Evolutionary conservation across 2,797 vertebrate species (phyloP), one percentile per base, ranked within the genome.

Genomic region (Rhadinocentrus ornatus): DNA sequence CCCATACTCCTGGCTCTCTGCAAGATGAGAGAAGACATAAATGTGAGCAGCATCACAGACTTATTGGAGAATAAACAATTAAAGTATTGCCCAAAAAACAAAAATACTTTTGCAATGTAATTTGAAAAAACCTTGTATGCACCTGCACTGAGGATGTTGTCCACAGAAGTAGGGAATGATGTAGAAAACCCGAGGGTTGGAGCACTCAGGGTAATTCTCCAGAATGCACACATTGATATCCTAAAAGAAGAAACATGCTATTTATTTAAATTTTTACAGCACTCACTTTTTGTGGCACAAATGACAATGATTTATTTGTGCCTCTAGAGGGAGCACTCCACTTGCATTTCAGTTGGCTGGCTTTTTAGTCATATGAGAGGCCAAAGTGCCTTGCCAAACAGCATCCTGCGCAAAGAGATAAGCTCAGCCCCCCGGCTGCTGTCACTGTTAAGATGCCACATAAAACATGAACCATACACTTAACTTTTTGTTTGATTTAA

Each of bases 101-200:
- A 12, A 44, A 61, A 62, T 27, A 22, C 0, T 22, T 20, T 57
- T 61, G 27, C 44, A 1, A 10, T 20, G 6, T 3, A 46, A 20
- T 11, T 32, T 34, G 13, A 24, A 34, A n/a, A 50, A 56, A 18
- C 13, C 5, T 18, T 27, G 26, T 27, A 22, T 13, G 4, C 68
- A 99, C 98, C 98, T 98, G 97, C 98, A 99, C 89, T 96, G 95
- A 79, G 98, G 97, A 89, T 99, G 97, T 82, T 99, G 98, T 86
- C 98, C 98, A 89, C 98, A 99, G 91, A 99, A 99, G 80, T 99
- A 99, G 0, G 98, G 98, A 55, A 99, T 98, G 86, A 99, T 99
- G 93, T 99, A 99, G 93, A 99, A 99, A 66, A 98, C 92, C 58
- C 95, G 93, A 79, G 98, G 98, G 88, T 99, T 99, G 80, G 97